Evolutionary conservation across 1,140 invertebrate species (phyloP).

Genomic region (Calephelis nemesis): DNA sequence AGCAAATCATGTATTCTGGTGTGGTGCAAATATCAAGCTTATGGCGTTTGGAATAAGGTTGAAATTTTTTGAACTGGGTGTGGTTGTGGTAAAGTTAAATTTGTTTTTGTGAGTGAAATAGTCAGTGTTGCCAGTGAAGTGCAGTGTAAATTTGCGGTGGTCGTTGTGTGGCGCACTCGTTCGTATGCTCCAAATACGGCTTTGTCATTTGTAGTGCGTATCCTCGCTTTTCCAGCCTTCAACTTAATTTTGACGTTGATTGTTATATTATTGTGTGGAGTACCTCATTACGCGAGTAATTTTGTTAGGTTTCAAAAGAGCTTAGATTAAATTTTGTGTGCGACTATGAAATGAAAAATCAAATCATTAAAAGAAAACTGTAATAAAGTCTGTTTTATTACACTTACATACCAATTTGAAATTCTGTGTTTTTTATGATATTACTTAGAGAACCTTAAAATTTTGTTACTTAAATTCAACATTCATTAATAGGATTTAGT

Average conservation of each 20-base stretch:
- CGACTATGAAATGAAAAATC: too few relatives aligned
- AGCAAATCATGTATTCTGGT: neutral
- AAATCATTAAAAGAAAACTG: too few relatives aligned
- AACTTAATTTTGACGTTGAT: conserved; percentile 19
- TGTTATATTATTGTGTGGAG: conserved; percentile 3
- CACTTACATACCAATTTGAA: too few relatives aligned
- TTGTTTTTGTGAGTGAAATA: conserved; percentile 57
- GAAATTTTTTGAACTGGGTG: neutral
- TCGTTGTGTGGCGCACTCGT: conserved; percentile 59
- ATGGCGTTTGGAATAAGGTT: conserved; percentile 1
- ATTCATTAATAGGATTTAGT: too few relatives aligned
- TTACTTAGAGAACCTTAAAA: too few relatives aligned
- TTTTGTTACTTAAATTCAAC: too few relatives aligned
- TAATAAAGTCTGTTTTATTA: too few relatives aligned
- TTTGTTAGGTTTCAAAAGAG: neutral
- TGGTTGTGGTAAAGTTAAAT: neutral
- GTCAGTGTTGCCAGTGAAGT: conserved; percentile 65
- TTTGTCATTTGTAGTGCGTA: conserved; percentile 54
- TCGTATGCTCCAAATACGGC: conserved; percentile 51
- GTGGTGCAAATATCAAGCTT: conserved; percentile 7
- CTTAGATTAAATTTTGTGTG: neutral
- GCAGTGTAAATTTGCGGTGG: conserved; percentile 70
- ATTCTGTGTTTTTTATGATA: too few relatives aligned
- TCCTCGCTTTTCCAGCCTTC: conserved; percentile 26
- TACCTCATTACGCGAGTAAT: conserved; percentile 1